A percentile compares a stretch with the other conserved stretches of the same genome.
phyloP scores from a whole-genome alignment of 2,888 invertebrate species.

The Stictocephala bisonia region DNA sequence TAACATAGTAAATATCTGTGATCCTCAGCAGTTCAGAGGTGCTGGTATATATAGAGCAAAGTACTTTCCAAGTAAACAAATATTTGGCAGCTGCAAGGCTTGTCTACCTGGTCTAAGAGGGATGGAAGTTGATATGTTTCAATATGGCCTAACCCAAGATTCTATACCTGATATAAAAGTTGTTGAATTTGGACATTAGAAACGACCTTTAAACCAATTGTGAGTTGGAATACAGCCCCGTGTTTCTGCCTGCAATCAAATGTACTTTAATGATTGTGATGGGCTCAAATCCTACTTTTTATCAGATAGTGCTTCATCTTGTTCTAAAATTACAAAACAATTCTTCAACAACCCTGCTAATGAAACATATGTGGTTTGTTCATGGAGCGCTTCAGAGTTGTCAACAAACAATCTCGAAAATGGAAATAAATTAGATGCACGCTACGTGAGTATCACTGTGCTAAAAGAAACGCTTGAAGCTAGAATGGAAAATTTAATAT shows the following conservation, averaged over 20 bases:
- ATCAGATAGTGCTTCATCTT: neutral
- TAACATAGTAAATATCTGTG: no score
- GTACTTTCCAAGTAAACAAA: no score
- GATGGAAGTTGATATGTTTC: no score
- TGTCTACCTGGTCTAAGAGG: no score
- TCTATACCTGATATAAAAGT: no score
- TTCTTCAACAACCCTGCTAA: neutral
- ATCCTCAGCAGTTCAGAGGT: no score
- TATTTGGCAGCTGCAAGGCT: no score
- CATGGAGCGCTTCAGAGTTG: neutral
- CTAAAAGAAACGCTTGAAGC: neutral
- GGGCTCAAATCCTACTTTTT: neutral
- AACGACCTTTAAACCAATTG: no score
- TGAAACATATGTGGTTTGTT: neutral
- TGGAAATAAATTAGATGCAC: neutral
- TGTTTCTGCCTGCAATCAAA: neutral
- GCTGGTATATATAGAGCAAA: no score
- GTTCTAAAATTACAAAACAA: neutral
- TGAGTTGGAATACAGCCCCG: no score
- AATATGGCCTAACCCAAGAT: no score
- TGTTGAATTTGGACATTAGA: no score
- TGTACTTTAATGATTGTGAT: neutral
- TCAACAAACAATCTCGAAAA: neutral
- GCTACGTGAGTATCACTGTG: neutral
- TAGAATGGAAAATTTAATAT: neutral